Evolutionary conservation across 2,888 invertebrate genomes (phyloP).

Genomic region (Acleris laterana): DNA sequence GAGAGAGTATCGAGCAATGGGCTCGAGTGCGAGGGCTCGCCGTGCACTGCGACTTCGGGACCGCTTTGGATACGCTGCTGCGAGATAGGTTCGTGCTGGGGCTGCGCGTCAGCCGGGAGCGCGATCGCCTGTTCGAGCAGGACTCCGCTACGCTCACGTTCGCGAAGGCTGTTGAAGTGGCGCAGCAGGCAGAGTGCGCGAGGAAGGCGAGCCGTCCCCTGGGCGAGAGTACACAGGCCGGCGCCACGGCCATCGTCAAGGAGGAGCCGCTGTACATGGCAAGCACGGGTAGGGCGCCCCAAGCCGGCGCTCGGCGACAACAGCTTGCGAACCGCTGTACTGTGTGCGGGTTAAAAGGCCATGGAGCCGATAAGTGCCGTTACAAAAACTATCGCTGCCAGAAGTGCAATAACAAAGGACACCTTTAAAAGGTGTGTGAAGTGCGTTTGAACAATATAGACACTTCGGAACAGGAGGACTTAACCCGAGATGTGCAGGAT

Average conservation of each 20-base stretch:
- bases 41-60: constrained; percentile 36
- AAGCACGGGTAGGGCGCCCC: neutral
- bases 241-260: neutral
- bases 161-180: constrained; percentile 37
- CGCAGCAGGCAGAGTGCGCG: constrained; percentile 35
- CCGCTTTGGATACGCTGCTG: constrained; percentile 25
- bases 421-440: constrained; percentile 13
- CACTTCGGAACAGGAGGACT: no score
- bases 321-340: constrained; percentile 1
- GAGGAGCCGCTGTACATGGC: constrained; percentile 23
- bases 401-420: constrained; percentile 19
- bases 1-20: constrained; percentile 41
- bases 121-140: constrained; percentile 35
- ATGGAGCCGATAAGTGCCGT: constrained; percentile 14
- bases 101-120: constrained; percentile 26
- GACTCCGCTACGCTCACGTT: no score
- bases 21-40: constrained; percentile 39
- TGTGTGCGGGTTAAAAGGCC: constrained; percentile 20
- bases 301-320: neutral
- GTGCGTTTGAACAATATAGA: no score
- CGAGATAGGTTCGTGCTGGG: constrained; percentile 36
- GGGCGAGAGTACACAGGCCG: neutral
- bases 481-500: no score
- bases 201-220: neutral
- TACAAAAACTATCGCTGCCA: constrained; percentile 28